Evolutionary conservation across 2,888 invertebrate genomes (phyloP).

Genomic region (Tipula vernalis): DNA sequence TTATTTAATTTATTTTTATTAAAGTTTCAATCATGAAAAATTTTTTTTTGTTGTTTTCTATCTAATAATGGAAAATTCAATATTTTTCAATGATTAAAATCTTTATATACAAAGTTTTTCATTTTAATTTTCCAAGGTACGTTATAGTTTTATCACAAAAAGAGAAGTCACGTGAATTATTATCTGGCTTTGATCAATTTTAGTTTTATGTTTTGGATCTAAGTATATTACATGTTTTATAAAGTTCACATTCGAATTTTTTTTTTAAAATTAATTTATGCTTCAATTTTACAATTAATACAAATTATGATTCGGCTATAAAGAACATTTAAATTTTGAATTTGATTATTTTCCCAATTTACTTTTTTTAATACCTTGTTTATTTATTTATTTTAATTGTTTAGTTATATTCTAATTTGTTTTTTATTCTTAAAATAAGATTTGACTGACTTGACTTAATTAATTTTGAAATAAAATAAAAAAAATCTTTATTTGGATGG

Average conservation of each 20-base stretch:
- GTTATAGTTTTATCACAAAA: constrained; percentile 9
- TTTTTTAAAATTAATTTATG: background rate
- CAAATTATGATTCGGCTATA: background rate
- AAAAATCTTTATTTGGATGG: background rate
- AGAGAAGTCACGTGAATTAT: constrained; percentile 9
- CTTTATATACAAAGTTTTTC: background rate
- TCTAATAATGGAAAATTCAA: background rate
- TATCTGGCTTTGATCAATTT: constrained; percentile 7
- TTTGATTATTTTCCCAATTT: background rate
- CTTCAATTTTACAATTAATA: constrained; percentile 4
- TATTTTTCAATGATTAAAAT: constrained; percentile 4
- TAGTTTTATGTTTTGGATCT: background rate
- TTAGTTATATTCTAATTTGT: background rate
- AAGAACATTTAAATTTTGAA: background rate
- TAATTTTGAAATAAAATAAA: background rate
- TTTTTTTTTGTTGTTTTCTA: background rate
- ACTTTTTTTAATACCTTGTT: background rate
- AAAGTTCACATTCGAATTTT: background rate
- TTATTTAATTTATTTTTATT: background rate
- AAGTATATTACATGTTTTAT: background rate
- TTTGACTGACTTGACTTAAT: background rate
- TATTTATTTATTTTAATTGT: background rate
- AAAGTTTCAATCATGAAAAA: constrained; percentile 8
- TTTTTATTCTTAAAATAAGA: background rate
- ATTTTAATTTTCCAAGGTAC: constrained; percentile 6